phyloP scores from a whole-genome alignment of 2,113 vertebrate species.

The Dromaius novaehollandiae region DNA sequence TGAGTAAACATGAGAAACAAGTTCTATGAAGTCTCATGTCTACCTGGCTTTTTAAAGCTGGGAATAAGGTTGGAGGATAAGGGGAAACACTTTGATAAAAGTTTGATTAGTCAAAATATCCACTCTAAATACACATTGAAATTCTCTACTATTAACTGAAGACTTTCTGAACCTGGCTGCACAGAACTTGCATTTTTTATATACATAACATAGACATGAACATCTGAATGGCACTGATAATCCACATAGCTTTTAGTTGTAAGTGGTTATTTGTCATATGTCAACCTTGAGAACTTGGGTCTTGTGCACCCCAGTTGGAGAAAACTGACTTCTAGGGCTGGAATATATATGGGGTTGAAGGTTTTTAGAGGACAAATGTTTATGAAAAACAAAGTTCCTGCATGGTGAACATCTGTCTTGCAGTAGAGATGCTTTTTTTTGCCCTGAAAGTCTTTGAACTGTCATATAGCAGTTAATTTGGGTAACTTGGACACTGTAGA shows the following conservation, averaged over 20 bases:
- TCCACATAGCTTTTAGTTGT: neutral
- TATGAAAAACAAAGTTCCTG: neutral
- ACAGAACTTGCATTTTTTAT: neutral
- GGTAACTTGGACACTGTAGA: neutral
- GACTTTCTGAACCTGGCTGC: neutral
- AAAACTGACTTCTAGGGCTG: neutral
- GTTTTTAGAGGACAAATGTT: neutral
- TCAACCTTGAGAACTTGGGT: neutral
- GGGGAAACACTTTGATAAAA: neutral
- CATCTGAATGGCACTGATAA: neutral
- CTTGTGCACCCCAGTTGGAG: neutral
- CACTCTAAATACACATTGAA: neutral
- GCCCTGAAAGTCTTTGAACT: neutral
- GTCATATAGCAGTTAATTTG: neutral
- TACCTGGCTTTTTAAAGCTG: neutral
- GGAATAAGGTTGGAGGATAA: neutral
- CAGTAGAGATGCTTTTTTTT: neutral
- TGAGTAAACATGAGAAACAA: neutral
- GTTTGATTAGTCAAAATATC: neutral
- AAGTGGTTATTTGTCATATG: neutral
- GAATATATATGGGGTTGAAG: neutral
- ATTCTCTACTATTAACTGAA: neutral
- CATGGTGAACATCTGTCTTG: neutral
- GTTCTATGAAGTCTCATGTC: neutral
- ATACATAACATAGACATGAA: too few relatives aligned